Evolutionary conservation across 2,113 vertebrate species (phyloP).

Genomic region (Plotosus lineatus): DNA sequence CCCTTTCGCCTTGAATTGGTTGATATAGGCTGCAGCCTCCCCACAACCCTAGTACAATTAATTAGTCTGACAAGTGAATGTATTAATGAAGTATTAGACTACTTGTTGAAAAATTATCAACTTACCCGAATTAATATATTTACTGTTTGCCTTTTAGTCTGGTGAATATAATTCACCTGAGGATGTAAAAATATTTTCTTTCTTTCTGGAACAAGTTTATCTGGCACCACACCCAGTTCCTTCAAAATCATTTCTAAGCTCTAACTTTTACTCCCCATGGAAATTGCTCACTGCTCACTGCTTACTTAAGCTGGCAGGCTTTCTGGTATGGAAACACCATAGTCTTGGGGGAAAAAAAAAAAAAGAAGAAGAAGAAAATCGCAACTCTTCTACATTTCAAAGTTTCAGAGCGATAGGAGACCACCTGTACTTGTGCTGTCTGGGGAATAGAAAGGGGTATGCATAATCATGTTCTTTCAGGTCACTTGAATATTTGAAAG

Average conservation of each 20-base stretch:
- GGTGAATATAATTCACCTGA: background rate
- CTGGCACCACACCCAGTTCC: background rate
- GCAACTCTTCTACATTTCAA: constrained; percentile 21
- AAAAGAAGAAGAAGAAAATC: no score
- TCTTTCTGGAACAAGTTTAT: background rate
- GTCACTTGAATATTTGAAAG: background rate
- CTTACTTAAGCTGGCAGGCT: constrained; percentile 2
- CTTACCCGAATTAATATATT: background rate
- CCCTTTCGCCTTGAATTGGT: no score
- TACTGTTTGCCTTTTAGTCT: background rate
- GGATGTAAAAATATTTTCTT: background rate
- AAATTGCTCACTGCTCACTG: background rate
- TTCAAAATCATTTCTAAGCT: background rate
- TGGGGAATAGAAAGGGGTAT: background rate
- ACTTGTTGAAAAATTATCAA: no score
- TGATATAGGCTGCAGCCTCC: no score
- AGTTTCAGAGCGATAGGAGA: background rate
- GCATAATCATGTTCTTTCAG: constrained; percentile 6
- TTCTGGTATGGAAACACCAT: background rate
- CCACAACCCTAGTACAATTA: no score
- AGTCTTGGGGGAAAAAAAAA: no score
- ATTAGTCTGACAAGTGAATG: no score
- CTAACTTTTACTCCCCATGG: background rate
- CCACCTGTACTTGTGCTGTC: constrained; percentile 12
- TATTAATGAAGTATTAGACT: no score